phyloP scores from a whole-genome alignment of 2,888 invertebrate species.

The Xestia xanthographa region DNA sequence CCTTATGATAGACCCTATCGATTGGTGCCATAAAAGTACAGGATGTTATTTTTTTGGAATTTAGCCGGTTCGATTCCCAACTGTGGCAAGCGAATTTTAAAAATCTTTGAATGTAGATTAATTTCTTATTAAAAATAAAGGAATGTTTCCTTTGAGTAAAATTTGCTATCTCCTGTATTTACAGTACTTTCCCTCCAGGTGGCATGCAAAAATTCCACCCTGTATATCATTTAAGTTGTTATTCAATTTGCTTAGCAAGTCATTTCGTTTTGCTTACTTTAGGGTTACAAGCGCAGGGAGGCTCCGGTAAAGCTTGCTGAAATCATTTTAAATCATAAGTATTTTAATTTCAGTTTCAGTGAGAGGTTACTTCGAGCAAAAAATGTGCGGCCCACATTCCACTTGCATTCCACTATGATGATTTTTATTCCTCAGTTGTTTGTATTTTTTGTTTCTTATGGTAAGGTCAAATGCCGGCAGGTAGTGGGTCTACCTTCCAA shows the following conservation, averaged over 20 bases:
- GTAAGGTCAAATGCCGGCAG: background rate
- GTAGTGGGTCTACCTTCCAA: background rate
- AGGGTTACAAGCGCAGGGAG: conserved; percentile 76
- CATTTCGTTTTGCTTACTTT: conserved; percentile 70
- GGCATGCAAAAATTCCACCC: too few species aligned
- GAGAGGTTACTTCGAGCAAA: background rate
- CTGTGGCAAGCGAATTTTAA: too few species aligned
- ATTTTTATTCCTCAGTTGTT: background rate
- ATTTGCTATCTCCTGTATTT: too few species aligned
- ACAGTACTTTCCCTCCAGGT: too few species aligned
- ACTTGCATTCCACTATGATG: background rate
- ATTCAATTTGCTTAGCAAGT: background rate
- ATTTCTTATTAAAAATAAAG: too few species aligned
- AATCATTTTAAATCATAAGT: conserved; percentile 51
- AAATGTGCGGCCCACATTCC: background rate
- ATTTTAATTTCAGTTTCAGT: background rate
- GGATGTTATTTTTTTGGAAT: too few species aligned
- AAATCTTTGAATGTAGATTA: too few species aligned
- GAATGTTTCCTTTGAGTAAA: too few species aligned
- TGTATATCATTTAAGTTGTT: background rate
- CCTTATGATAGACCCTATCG: too few species aligned
- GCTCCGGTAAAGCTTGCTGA: conserved; percentile 77
- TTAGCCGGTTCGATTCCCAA: too few species aligned
- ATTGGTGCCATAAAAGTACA: too few species aligned
- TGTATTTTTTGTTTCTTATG: background rate